Conservation (phyloP, 2,888 invertebrate genomes). For the Protophormia terraenovae region DNA sequence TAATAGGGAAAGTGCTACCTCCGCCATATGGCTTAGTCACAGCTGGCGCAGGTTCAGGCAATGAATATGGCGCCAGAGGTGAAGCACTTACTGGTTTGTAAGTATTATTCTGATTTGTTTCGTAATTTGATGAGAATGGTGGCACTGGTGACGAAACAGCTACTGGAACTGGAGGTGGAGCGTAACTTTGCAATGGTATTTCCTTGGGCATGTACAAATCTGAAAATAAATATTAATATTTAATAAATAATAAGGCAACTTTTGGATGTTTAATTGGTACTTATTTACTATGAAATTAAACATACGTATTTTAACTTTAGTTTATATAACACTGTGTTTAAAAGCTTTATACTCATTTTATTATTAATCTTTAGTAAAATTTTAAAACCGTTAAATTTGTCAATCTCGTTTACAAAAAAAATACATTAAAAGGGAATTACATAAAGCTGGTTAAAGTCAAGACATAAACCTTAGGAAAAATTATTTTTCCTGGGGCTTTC, state of each 20-base stretch:
- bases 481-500: too few relatives aligned
- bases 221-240: constrained; percentile 66
- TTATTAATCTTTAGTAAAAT: not conserved
- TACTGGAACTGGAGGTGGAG: constrained; percentile 75
- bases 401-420: too few relatives aligned
- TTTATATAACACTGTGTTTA: not conserved
- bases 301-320: not conserved
- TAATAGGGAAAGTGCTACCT: constrained; percentile 26
- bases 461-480: too few relatives aligned
- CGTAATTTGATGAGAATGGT: not conserved
- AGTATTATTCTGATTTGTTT: not conserved
- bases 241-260: not conserved
- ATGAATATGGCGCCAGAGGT: not conserved
- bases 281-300: not conserved
- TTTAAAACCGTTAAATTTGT: too few relatives aligned
- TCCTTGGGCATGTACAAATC: constrained; percentile 80
- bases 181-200: constrained; percentile 79
- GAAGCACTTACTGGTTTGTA: constrained; percentile 11
- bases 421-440: too few relatives aligned
- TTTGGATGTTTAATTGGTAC: not conserved
- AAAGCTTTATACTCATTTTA: too few relatives aligned
- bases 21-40: not conserved
- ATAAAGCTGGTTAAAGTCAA: too few relatives aligned
- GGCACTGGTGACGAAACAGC: not conserved
- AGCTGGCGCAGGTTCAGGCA: not conserved